Evolutionary conservation across 2,888 invertebrate species (phyloP).

Genomic region (Argyresthia albistria): DNA sequence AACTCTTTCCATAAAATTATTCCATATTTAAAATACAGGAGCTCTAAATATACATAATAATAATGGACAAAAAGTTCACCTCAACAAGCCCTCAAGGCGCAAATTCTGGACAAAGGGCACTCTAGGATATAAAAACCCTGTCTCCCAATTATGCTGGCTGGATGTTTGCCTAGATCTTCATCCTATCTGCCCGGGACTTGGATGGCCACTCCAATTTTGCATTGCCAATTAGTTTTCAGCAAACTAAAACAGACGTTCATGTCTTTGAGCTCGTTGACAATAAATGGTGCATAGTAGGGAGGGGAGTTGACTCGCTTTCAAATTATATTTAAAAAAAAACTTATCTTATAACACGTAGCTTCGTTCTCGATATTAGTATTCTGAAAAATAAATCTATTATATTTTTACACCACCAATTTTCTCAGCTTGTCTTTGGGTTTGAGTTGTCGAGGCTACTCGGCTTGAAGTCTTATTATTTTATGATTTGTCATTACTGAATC

Average conservation of each 20-base stretch:
- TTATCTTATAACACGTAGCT: no score
- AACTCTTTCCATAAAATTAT: background rate
- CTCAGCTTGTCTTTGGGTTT: no score
- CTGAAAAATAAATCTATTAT: no score
- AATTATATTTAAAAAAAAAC: no score
- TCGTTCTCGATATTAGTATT: no score
- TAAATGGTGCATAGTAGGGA: background rate
- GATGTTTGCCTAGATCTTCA: slow-evolving; percentile 53
- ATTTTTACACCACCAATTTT: no score
- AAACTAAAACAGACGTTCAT: slow-evolving; percentile 50
- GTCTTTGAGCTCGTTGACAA: slow-evolving; percentile 8
- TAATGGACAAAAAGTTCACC: no score
- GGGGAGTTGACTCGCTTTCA: slow-evolving; percentile 1
- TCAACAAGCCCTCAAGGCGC: slow-evolving; percentile 21
- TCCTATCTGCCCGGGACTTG: slow-evolving; percentile 49
- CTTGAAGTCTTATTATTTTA: no score
- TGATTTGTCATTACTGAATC: no score
- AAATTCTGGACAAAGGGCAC: slow-evolving; percentile 10
- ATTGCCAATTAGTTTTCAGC: slow-evolving; percentile 64
- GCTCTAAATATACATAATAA: background rate
- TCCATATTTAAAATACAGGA: background rate
- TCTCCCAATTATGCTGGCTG: slow-evolving; percentile 41
- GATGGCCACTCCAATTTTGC: slow-evolving; percentile 63
- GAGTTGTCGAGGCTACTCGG: no score
- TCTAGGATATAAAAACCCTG: slow-evolving; percentile 1